Percentiles rank a stretch among this genome's conserved stretches.
These are phyloP conservation scores for Drosophila diplacantha DNA, from an alignment of 2,888 invertebrate genomes.

Conservation along the genomic window DNA sequence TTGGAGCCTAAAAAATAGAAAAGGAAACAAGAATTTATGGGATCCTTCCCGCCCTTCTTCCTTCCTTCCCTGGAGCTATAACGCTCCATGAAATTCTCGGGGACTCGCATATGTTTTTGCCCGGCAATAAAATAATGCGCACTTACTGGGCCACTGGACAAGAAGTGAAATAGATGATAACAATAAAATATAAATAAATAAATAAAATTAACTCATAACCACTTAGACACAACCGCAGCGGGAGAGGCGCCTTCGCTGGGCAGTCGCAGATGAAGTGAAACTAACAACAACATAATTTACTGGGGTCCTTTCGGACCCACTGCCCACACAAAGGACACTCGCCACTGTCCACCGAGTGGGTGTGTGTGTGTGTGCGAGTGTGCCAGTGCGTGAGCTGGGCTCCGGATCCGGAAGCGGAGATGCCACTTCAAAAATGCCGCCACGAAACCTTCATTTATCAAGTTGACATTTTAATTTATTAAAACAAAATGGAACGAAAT, in stretches of 20 bases:
- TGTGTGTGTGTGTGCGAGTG: slow-evolving; percentile 12
- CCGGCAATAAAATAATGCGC: slow-evolving; percentile 42
- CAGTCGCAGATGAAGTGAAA: slow-evolving; percentile 47
- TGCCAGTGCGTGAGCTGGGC: slow-evolving; percentile 25
- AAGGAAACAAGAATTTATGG: slow-evolving; percentile 35
- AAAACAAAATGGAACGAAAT: slow-evolving; percentile 73
- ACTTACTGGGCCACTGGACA: slow-evolving; percentile 26
- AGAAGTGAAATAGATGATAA: slow-evolving; percentile 67
- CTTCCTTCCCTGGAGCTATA: slow-evolving; percentile 34
- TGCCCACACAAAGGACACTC: slow-evolving; percentile 37
- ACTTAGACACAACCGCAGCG: slow-evolving; percentile 58
- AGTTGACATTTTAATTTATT: slow-evolving; percentile 77
- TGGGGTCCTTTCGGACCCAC: slow-evolving; percentile 19
- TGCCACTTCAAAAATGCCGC: slow-evolving; percentile 63
- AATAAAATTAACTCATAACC: slow-evolving; percentile 74
- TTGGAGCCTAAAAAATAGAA: slow-evolving; percentile 8
- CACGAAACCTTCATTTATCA: slow-evolving; percentile 75
- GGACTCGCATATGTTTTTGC: slow-evolving; percentile 19
- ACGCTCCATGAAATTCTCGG: slow-evolving; percentile 53
- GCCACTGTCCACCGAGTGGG: slow-evolving; percentile 21
- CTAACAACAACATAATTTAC: slow-evolving; percentile 71
- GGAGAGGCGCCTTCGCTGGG: not conserved
- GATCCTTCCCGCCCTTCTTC: slow-evolving; percentile 1
- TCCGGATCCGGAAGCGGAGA: slow-evolving; percentile 26
- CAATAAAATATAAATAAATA: slow-evolving; percentile 74